phyloP scores from a whole-genome alignment of 2,797 vertebrate species.

The Gymnopithys bicolor region DNA sequence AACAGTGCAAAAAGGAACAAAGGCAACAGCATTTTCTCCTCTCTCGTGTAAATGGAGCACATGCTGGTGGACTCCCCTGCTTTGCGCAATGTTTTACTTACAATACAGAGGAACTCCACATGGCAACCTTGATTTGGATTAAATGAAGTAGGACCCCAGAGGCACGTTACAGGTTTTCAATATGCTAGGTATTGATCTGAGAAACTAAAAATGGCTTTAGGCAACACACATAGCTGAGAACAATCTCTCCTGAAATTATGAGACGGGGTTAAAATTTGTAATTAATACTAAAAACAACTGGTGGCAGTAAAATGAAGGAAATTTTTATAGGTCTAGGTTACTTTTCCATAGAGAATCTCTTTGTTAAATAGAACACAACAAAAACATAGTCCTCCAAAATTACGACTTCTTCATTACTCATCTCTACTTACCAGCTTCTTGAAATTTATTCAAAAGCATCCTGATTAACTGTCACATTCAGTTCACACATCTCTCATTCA shows the following conservation, averaged over 20 bases:
- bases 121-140: conserved; percentile 71
- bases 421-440: conserved; percentile 41
- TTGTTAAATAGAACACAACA: neutral
- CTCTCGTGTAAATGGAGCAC: conserved; percentile 43
- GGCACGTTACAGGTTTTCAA: conserved; percentile 64
- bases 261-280: conserved; percentile 40
- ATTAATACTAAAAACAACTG: conserved; percentile 1
- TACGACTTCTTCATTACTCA: neutral
- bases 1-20: conserved; percentile 39
- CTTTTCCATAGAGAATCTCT: neutral
- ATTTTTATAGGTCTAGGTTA: neutral
- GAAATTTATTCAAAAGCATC: neutral
- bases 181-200: conserved; percentile 65
- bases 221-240: conserved; percentile 40
- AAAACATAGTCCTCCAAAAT: neutral
- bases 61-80: conserved; percentile 69
- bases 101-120: conserved; percentile 73
- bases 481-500: neutral
- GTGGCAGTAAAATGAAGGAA: neutral
- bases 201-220: conserved; percentile 69
- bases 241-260: conserved; percentile 39
- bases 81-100: conserved; percentile 64
- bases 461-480: neutral
- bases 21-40: conserved; percentile 56
- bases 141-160: conserved; percentile 67